Base-by-base conservation (phyloP, 1,140 invertebrate genomes). In the Camponotus pennsylvanicus region DNA sequence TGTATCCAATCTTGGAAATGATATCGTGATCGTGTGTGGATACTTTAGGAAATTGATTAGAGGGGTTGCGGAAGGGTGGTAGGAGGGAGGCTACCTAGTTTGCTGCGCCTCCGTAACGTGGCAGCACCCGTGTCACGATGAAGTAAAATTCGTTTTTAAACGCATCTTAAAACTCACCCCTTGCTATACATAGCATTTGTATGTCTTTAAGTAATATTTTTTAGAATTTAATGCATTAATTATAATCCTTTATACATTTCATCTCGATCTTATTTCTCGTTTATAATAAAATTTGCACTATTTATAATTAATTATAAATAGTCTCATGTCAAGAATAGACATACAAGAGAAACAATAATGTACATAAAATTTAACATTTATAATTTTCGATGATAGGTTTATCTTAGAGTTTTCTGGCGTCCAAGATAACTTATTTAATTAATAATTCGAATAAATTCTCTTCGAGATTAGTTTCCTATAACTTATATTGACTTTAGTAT, bases 91-190 rank as follows among this genome's bases (percentile, higher is more conserved):
- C 93, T 93, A 93, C 90, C 71, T 92, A 91, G 92, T 95, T 94
- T 93, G 90, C 89, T 80, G 80, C 64, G 57, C 67, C 82, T 78
- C 94, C 94, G 94, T 91, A 89, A 94, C 92, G 93, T 94, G 94
- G 94, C 94, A 94, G 93, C 94, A 95, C 94, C 86, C 88, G 92
- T 94, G 86, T 86, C 94, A 92, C 92, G 87, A 88, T 77, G 82
- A 73, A 87, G 76, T 70, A 88, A 87, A 91, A 91, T 90, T 71
- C 78, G 69, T 86, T 85, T 88, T 63, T 76, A 52, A 86, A 64
- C 15, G 27, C 37, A 75, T 52, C 66, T 86, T 42, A 18, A 84
- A 66, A 66, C 37, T 85, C 75, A 21, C 5, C 57, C 15, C 34
- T 32, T 34, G 9, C 18, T 34, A 70, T 63, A 9, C 34, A 15